Percentiles rank a stretch among this genome's conserved stretches.
Evolutionary conservation across 2,888 invertebrate genomes (phyloP).

Genomic region (Callyntrura sp.): DNA sequence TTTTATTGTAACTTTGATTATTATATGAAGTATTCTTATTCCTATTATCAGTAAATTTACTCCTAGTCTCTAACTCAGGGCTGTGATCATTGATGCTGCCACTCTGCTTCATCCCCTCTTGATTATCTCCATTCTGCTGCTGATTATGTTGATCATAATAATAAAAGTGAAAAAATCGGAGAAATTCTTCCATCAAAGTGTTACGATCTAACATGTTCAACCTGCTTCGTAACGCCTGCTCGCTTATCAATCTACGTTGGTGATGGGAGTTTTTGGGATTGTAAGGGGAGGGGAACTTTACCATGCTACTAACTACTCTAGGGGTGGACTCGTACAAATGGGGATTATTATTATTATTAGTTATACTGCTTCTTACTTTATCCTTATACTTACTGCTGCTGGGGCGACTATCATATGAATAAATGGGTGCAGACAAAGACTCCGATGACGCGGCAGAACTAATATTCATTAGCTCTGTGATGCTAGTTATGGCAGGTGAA

Average conservation of each 20-base stretch:
- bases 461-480: neutral
- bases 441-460: constrained; percentile 1
- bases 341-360: constrained; percentile 6
- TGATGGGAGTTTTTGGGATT: constrained; percentile 14
- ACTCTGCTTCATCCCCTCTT: constrained; percentile 1
- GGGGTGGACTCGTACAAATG: constrained; percentile 25
- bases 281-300: neutral
- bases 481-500: neutral
- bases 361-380: constrained; percentile 54
- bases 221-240: constrained; percentile 64
- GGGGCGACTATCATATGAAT: neutral
- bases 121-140: neutral
- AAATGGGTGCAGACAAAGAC: neutral
- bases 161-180: constrained; percentile 62
- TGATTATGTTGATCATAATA: constrained; percentile 66
- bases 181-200: constrained; percentile 62
- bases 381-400: constrained; percentile 42
- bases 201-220: constrained; percentile 66
- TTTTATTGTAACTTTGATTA: neutral
- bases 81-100: neutral
- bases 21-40: neutral
- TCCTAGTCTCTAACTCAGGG: constrained; percentile 27
- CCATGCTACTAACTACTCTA: constrained; percentile 36
- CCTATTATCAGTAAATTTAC: neutral
- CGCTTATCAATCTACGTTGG: constrained; percentile 45